A percentile compares a stretch with the other conserved stretches of the same genome.
Conservation (phyloP, 2,113 vertebrate species). For the Rousettus leschenaultii region DNA sequence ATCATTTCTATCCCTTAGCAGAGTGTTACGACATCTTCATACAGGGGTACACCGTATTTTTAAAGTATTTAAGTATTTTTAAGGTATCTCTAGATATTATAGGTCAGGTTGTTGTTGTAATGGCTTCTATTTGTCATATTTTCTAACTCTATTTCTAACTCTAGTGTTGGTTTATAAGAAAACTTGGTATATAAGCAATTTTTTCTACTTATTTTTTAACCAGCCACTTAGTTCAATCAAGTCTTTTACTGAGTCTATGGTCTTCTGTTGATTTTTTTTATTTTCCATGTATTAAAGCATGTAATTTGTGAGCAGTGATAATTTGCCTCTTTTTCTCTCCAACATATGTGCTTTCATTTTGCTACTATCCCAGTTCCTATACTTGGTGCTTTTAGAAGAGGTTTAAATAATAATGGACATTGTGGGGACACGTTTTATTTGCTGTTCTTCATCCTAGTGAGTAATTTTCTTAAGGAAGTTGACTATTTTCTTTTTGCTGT, state of each 20-base stretch:
- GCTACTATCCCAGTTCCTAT: background rate
- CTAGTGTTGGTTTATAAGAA: background rate
- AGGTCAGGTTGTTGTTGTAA: background rate
- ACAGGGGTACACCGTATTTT: fast-evolving
- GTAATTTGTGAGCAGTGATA: background rate
- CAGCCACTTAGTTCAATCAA: background rate
- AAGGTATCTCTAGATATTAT: background rate
- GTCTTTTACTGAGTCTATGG: background rate
- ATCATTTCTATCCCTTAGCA: background rate
- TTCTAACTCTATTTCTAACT: background rate
- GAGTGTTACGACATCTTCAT: background rate
- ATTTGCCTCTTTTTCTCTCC: background rate
- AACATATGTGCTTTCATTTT: background rate
- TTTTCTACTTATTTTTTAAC: background rate
- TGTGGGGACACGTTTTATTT: background rate
- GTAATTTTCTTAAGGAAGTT: background rate
- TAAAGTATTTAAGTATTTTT: background rate
- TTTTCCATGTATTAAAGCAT: background rate
- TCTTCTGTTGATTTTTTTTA: background rate
- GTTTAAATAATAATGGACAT: background rate
- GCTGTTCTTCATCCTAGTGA: background rate
- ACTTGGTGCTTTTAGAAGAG: background rate
- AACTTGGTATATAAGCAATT: background rate
- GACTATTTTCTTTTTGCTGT: background rate
- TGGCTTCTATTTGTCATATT: background rate